Conservation (phyloP, 2,113 vertebrate species). For the Microtus pennsylvanicus region DNA sequence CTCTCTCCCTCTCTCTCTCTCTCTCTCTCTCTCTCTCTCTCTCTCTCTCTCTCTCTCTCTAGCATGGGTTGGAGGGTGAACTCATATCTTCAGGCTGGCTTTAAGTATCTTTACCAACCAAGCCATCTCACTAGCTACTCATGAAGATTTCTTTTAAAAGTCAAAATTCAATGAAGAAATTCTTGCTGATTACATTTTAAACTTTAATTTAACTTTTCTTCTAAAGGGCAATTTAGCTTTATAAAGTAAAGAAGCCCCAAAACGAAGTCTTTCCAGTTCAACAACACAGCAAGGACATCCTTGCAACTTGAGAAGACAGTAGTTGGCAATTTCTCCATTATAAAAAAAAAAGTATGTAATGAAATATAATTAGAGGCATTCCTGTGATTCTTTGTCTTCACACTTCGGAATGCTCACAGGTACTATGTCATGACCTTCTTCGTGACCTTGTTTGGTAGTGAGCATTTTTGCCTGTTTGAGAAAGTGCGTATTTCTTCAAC, state of each 20-base stretch:
- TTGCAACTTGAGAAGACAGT: not conserved
- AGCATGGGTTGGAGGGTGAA: not conserved
- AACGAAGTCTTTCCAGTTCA: not conserved
- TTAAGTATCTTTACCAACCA: not conserved
- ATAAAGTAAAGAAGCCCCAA: not conserved
- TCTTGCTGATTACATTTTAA: not conserved
- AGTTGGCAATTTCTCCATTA: not conserved
- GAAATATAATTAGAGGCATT: not conserved
- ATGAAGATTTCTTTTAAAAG: not conserved
- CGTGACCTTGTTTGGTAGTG: not conserved
- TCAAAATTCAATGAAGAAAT: conserved; percentile 13
- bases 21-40: not conserved
- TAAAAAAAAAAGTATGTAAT: not conserved
- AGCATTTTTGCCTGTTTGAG: not conserved
- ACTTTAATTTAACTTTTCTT: not conserved
- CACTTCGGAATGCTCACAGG: no score
- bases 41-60: not conserved
- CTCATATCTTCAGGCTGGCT: not conserved
- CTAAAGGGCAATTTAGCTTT: not conserved
- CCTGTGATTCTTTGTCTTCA: not conserved
- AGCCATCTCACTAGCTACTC: not conserved
- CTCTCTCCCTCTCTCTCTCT: no score
- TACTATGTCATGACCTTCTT: not conserved
- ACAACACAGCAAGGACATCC: not conserved
- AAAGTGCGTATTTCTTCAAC: not conserved